phyloP scores from a whole-genome alignment of 53 echinoderm and acorn worm species.

The Echinarachnius parma region DNA sequence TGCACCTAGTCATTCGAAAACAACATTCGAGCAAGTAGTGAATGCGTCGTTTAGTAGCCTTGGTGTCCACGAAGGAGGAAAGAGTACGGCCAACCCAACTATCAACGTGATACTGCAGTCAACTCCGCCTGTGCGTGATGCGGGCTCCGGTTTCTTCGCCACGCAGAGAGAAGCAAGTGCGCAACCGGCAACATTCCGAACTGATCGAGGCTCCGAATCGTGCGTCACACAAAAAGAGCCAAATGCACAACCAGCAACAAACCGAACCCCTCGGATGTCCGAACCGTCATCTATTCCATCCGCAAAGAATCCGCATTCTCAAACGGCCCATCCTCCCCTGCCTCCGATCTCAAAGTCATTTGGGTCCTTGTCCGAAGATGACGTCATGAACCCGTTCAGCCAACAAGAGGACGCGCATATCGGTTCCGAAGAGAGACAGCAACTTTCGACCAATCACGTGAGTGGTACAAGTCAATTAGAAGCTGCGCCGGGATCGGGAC shows the following conservation, averaged over 20 bases:
- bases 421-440: no score
- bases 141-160: constrained; percentile 31
- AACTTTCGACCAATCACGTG: no score
- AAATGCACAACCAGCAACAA: no score
- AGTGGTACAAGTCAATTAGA: no score
- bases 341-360: constrained; percentile 36
- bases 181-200: background rate
- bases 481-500: no score
- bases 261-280: no score
- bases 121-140: background rate
- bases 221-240: no score
- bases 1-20: no score
- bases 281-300: background rate
- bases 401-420: constrained; percentile 13
- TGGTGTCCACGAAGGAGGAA: background rate
- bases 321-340: background rate
- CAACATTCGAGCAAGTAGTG: background rate
- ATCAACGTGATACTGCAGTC: background rate
- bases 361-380: constrained; percentile 9
- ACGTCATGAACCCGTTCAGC: background rate
- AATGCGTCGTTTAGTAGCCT: no score
- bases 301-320: background rate
- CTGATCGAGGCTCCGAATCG: constrained; percentile 13
- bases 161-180: constrained; percentile 29
- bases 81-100: background rate